Conservation (phyloP, 2,888 invertebrate genomes). For the Acanthosepion esculentum region DNA sequence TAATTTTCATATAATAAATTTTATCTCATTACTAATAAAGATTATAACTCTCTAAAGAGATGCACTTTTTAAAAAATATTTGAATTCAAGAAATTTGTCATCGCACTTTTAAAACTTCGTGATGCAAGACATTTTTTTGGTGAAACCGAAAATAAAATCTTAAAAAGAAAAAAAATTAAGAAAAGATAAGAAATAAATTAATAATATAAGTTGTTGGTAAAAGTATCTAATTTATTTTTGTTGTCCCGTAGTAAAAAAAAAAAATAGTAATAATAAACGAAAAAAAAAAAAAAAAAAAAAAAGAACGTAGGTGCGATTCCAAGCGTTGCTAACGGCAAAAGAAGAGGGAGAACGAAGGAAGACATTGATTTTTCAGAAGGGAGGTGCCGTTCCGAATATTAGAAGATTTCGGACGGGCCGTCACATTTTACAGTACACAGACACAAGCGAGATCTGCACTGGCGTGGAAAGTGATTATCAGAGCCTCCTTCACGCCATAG, state of each 20-base stretch:
- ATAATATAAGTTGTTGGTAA: too few relatives aligned
- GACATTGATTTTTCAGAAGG: not conserved
- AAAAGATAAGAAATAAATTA: too few relatives aligned
- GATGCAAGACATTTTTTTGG: too few relatives aligned
- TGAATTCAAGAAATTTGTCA: too few relatives aligned
- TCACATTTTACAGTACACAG: not conserved
- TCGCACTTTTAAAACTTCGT: too few relatives aligned
- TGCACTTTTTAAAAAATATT: too few relatives aligned
- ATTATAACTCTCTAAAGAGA: too few relatives aligned
- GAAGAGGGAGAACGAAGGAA: too few relatives aligned
- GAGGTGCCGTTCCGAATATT: not conserved
- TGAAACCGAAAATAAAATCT: too few relatives aligned
- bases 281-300: not conserved
- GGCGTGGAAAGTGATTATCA: not conserved
- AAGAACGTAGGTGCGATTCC: not conserved
- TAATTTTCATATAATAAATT: too few relatives aligned
- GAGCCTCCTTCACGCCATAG: slow-evolving; percentile 25
- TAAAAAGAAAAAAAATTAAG: too few relatives aligned
- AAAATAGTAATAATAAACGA: not conserved
- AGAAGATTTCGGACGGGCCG: not conserved
- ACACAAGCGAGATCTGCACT: slow-evolving; percentile 18
- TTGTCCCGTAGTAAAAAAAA: not conserved
- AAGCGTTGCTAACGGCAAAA: not conserved
- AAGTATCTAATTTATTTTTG: not conserved
- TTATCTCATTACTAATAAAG: too few relatives aligned